Percentiles rank a stretch among this genome's conserved stretches.
Evolutionary conservation across 1,140 invertebrate genomes (phyloP).

Genomic region (Tetramorium parvispinum): DNA sequence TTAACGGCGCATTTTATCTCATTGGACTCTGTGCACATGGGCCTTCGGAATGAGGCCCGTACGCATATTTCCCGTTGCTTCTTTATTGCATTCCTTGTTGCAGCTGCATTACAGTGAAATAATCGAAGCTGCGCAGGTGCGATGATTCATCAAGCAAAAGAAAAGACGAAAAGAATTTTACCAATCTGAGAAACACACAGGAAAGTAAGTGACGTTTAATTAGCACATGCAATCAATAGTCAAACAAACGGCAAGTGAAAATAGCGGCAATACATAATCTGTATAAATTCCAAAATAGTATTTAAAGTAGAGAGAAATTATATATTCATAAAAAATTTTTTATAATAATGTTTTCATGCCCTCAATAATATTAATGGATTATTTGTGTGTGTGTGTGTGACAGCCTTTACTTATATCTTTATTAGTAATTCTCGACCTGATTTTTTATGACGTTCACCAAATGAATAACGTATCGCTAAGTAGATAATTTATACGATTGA

Average conservation of each 20-base stretch:
- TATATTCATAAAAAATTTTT: neutral
- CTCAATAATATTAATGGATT: neutral
- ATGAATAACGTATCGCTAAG: neutral
- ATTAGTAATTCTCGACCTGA: neutral
- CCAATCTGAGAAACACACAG: constrained; percentile 33
- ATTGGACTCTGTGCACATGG: no score
- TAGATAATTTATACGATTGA: neutral
- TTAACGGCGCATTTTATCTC: neutral
- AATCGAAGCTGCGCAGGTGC: constrained; percentile 66
- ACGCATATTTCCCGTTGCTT: constrained; percentile 40
- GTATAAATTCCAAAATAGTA: neutral
- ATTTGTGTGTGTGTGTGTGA: neutral
- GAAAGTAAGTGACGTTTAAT: constrained; percentile 26
- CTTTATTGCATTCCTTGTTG: constrained; percentile 61
- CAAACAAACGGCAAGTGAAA: neutral
- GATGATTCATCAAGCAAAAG: constrained; percentile 66
- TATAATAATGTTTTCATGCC: neutral
- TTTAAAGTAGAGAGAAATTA: neutral
- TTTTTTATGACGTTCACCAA: neutral
- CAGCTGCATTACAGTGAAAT: constrained; percentile 62
- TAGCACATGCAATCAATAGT: neutral
- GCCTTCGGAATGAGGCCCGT: neutral
- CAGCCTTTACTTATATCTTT: neutral
- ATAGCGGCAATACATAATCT: neutral
- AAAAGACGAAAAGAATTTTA: constrained; percentile 43